Evolutionary conservation across 2,888 invertebrate species (phyloP).

Genomic region (Lathronympha strigana): DNA sequence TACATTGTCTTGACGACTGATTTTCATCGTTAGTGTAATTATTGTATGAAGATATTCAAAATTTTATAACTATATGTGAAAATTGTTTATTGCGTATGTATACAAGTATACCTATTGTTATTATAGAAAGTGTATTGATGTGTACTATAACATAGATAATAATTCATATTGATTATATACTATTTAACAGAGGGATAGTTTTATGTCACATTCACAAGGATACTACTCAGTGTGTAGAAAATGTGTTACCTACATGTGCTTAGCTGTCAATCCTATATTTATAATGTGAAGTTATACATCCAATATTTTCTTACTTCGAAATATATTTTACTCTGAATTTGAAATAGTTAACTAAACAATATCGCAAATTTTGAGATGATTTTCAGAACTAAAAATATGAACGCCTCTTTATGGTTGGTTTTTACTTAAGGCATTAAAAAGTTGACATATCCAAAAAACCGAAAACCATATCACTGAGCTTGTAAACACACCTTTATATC

Average conservation of each 20-base stretch:
- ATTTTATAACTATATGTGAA: conserved; percentile 69
- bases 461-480: conserved; percentile 65
- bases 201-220: conserved; percentile 34
- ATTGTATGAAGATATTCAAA: conserved; percentile 59
- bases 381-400: background rate
- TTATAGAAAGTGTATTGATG: conserved; percentile 62
- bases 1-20: conserved; percentile 68
- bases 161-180: conserved; percentile 61
- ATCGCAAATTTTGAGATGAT: background rate
- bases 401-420: background rate
- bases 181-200: conserved; percentile 46
- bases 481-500: conserved; percentile 38
- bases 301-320: conserved; percentile 8
- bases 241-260: conserved; percentile 39
- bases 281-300: background rate
- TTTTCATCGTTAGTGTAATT: conserved; percentile 74
- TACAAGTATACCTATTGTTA: conserved; percentile 64
- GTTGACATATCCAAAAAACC: conserved; percentile 58
- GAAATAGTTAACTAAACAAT: background rate
- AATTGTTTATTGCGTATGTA: conserved; percentile 66
- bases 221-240: conserved; percentile 37
- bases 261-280: conserved; percentile 23
- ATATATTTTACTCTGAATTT: conserved; percentile 11
- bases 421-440: conserved; percentile 2
- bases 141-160: conserved; percentile 52